These are phyloP conservation scores for Rhizomys pruinosus DNA, from an alignment of 2,113 vertebrate genomes.

Conservation along the genomic window DNA sequence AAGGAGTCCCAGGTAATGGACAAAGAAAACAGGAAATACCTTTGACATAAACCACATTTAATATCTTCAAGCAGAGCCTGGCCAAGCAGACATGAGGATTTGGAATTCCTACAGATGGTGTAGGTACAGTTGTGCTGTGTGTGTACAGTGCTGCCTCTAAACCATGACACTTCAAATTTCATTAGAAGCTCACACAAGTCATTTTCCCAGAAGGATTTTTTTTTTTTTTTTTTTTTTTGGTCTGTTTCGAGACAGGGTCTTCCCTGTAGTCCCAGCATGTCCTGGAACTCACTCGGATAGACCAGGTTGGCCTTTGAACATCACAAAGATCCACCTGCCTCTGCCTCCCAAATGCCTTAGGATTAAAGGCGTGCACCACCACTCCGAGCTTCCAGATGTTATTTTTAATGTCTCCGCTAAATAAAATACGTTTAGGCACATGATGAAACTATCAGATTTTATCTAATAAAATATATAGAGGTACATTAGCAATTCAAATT, in stretches of 20 bases:
- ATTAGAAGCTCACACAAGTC: slow-evolving; percentile 53
- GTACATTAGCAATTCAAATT: slow-evolving; percentile 59
- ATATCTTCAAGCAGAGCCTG: neutral
- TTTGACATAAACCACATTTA: slow-evolving; percentile 24
- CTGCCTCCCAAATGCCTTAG: too few species aligned
- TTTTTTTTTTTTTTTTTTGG: too few species aligned
- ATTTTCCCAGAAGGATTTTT: too few species aligned
- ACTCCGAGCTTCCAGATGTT: too few species aligned
- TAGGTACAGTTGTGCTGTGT: neutral
- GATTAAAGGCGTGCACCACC: too few species aligned
- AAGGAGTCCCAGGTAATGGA: slow-evolving; percentile 41
- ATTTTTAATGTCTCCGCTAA: slow-evolving; percentile 78
- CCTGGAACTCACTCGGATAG: too few species aligned
- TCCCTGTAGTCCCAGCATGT: too few species aligned
- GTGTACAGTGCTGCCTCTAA: neutral
- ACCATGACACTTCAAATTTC: slow-evolving; percentile 27
- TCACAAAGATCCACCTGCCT: too few species aligned
- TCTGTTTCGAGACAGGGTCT: too few species aligned
- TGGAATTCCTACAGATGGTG: neutral
- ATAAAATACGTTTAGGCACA: slow-evolving; percentile 80
- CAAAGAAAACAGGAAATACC: neutral
- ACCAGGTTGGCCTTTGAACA: too few species aligned
- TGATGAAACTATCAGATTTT: slow-evolving; percentile 52
- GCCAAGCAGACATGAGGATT: neutral
- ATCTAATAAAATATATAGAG: slow-evolving; percentile 63